phyloP scores from a whole-genome alignment of 92 coral and sea anemone species.

The Palythoa grandis region DNA sequence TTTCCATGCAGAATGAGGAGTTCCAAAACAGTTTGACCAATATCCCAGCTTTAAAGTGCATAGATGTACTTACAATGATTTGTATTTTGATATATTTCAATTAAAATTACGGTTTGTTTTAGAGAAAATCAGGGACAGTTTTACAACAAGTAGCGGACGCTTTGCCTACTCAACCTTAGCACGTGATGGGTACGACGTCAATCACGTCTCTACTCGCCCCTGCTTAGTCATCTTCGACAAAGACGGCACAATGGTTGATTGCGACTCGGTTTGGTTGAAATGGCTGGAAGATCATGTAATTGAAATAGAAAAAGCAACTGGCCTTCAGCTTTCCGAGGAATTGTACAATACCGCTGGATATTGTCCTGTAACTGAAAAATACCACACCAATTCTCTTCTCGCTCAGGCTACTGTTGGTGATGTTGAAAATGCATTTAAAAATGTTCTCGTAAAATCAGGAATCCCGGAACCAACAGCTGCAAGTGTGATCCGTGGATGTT shows the following conservation, averaged over 20 bases:
- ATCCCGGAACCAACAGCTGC: conserved; percentile 60
- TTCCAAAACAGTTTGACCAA: too few relatives aligned
- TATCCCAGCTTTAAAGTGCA: too few relatives aligned
- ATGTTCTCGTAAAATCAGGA: conserved; percentile 75
- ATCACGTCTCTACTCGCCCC: conserved; percentile 52
- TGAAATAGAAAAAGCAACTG: conserved; percentile 75
- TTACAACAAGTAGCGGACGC: not conserved
- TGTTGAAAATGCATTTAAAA: conserved; percentile 72
- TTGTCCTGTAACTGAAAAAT: conserved; percentile 68
- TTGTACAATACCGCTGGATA: conserved; percentile 84
- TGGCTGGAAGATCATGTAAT: conserved; percentile 85
- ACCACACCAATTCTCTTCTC: conserved; percentile 73
- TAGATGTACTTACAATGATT: too few relatives aligned
- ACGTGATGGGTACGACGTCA: conserved; percentile 58
- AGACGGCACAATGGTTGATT: conserved; percentile 94
- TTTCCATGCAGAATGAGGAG: too few relatives aligned
- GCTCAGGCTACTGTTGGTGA: conserved; percentile 92
- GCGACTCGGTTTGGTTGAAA: conserved; percentile 88
- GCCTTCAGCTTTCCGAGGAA: conserved; percentile 70
- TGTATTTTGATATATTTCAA: too few relatives aligned
- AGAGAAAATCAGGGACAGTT: not conserved
- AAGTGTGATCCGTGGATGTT: conserved; percentile 72
- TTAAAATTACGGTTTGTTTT: not conserved
- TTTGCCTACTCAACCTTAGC: conserved; percentile 55
- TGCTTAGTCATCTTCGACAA: conserved; percentile 91